Conservation (phyloP, 2,888 invertebrate species). For the Parnassius mnemosyne region DNA sequence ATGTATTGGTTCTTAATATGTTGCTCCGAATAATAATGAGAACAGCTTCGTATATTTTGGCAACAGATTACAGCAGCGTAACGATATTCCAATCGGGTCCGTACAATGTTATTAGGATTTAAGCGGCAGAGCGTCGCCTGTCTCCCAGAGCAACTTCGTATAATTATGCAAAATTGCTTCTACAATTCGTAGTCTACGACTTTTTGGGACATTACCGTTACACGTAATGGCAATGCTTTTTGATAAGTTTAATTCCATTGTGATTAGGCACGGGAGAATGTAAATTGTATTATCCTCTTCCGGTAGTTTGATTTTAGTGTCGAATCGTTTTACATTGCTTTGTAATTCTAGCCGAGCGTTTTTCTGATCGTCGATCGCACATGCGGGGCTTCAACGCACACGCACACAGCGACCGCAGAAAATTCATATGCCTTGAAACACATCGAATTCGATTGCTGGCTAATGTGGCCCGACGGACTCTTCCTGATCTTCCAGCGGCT, state of each 20-base stretch:
- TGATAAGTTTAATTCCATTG: constrained; percentile 75
- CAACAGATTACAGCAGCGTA: constrained; percentile 66
- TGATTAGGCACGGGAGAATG: constrained; percentile 58
- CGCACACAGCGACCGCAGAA: constrained; percentile 63
- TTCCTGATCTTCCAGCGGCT: constrained; percentile 54
- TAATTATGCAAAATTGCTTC: constrained; percentile 80
- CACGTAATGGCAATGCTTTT: constrained; percentile 75
- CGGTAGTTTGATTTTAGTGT: constrained; percentile 31
- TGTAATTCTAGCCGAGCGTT: constrained; percentile 58
- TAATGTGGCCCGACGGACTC: constrained; percentile 66
- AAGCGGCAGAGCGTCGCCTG: constrained; percentile 63
- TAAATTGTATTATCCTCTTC: constrained; percentile 50
- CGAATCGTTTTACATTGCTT: constrained; percentile 49
- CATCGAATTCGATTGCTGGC: constrained; percentile 62
- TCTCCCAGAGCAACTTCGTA: constrained; percentile 59
- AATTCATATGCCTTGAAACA: constrained; percentile 63
- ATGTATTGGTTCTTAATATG: too few species aligned
- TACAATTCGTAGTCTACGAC: constrained; percentile 73
- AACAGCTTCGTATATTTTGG: constrained; percentile 62
- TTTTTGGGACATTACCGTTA: constrained; percentile 77
- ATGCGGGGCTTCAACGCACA: constrained; percentile 67
- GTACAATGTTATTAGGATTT: constrained; percentile 73
- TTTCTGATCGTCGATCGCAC: constrained; percentile 67
- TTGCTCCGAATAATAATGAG: constrained; percentile 33
- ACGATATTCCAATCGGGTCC: constrained; percentile 74